Conservation (phyloP, 2,113 vertebrate species). For the Podarcis cretensis region DNA sequence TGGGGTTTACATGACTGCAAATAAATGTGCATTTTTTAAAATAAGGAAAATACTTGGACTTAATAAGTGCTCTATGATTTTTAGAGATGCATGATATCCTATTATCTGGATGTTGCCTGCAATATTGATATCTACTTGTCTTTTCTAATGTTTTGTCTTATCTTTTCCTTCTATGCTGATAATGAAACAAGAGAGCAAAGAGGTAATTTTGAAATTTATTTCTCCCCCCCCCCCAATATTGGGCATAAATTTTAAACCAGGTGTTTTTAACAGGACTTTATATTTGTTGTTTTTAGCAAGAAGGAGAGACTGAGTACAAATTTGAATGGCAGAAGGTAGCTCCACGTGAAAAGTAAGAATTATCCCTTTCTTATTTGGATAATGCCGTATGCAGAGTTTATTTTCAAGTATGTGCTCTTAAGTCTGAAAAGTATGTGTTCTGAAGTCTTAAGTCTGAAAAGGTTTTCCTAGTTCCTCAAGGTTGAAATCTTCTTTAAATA, state of each 20-base stretch:
- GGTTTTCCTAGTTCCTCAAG: background rate
- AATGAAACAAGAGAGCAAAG: conserved; percentile 89
- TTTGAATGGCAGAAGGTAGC: conserved; percentile 99
- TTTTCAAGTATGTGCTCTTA: background rate
- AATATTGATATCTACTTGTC: background rate
- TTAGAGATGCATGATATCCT: background rate
- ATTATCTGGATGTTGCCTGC: background rate
- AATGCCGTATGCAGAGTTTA: background rate
- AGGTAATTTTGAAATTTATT: conserved; percentile 80
- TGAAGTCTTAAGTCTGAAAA: background rate
- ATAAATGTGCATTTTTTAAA: background rate
- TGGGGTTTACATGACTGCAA: background rate
- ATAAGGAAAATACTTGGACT: background rate
- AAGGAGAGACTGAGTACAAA: conserved; percentile 94
- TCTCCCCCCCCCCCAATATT: conserved; percentile 1
- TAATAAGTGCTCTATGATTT: background rate
- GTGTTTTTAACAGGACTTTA: conserved; percentile 18
- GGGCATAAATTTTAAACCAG: conserved; percentile 34
- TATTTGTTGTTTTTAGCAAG: conserved; percentile 76
- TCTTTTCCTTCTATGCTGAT: conserved; percentile 53
- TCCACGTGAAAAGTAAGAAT: conserved; percentile 94
- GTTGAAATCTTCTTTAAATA: background rate
- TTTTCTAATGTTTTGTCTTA: conserved; percentile 20
- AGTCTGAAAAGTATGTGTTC: background rate
- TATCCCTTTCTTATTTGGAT: background rate